phyloP scores from a whole-genome alignment of 2,888 invertebrate genomes.

The Eristalinus aeneus region DNA sequence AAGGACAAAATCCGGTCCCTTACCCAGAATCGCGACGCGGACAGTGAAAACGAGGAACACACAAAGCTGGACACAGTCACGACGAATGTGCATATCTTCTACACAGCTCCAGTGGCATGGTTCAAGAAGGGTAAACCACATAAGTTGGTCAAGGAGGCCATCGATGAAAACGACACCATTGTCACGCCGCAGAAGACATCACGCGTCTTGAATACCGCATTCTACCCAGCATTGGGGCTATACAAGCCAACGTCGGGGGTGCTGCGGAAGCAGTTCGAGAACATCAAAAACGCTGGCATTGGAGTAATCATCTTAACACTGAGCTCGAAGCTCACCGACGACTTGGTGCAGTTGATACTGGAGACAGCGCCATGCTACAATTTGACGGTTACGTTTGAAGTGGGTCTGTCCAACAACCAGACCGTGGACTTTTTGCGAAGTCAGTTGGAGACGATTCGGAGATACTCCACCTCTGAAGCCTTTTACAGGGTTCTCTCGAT shows the following conservation, averaged over 20 bases:
- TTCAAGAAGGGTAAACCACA: constrained; percentile 77
- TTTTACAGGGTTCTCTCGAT: constrained; percentile 79
- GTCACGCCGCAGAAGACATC: constrained; percentile 73
- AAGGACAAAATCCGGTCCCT: constrained; percentile 78
- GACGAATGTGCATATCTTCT: constrained; percentile 79
- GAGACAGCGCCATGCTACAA: constrained; percentile 81
- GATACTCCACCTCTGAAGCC: constrained; percentile 73
- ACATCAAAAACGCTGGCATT: constrained; percentile 83
- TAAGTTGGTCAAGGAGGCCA: constrained; percentile 58
- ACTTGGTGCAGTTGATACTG: constrained; percentile 80
- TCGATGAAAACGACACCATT: constrained; percentile 63
- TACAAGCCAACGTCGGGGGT: constrained; percentile 78
- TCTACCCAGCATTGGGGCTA: constrained; percentile 78
- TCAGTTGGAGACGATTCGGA: constrained; percentile 78
- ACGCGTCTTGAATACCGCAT: constrained; percentile 77
- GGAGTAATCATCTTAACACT: constrained; percentile 84
- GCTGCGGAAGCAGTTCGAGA: constrained; percentile 83
- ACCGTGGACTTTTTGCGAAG: constrained; percentile 81
- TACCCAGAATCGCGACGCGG: constrained; percentile 74
- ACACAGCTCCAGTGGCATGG: constrained; percentile 79
- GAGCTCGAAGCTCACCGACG: constrained; percentile 74
- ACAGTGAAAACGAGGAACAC: constrained; percentile 73
- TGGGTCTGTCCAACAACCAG: constrained; percentile 83
- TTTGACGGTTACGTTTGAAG: constrained; percentile 83
- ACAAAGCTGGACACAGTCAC: constrained; percentile 75